These are phyloP conservation scores for Mercenaria mercenaria DNA, from an alignment of 1,140 invertebrate species.

Conservation along the genomic window DNA sequence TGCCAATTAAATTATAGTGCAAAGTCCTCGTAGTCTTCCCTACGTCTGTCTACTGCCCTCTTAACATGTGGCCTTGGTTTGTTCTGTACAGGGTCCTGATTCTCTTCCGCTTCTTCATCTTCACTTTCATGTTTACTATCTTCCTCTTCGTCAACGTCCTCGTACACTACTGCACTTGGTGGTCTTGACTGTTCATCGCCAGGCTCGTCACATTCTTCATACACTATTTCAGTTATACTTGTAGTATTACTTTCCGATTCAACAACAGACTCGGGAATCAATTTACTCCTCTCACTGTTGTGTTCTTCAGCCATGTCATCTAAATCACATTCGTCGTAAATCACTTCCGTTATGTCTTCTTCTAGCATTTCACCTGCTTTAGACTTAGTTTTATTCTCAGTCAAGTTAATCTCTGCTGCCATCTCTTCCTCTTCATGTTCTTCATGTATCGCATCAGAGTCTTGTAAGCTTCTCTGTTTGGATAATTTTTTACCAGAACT, in stretches of 20 bases:
- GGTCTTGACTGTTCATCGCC: neutral
- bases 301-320: neutral
- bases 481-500: neutral
- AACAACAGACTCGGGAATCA: neutral
- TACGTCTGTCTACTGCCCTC: neutral
- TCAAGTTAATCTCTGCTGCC: neutral
- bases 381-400: neutral
- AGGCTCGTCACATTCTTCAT: neutral
- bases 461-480: neutral
- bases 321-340: constrained; percentile 23
- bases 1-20: too few species aligned
- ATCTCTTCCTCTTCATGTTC: neutral
- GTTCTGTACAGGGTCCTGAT: neutral
- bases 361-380: neutral
- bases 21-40: neutral
- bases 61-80: neutral
- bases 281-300: neutral
- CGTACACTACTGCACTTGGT: neutral
- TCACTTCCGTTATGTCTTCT: neutral
- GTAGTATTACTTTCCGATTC: neutral
- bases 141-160: neutral
- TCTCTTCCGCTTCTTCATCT: neutral
- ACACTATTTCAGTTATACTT: neutral
- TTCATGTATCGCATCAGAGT: neutral
- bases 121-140: neutral